Conservation (phyloP, 2,888 invertebrate genomes). For the Agonopterix alstromeriana region DNA sequence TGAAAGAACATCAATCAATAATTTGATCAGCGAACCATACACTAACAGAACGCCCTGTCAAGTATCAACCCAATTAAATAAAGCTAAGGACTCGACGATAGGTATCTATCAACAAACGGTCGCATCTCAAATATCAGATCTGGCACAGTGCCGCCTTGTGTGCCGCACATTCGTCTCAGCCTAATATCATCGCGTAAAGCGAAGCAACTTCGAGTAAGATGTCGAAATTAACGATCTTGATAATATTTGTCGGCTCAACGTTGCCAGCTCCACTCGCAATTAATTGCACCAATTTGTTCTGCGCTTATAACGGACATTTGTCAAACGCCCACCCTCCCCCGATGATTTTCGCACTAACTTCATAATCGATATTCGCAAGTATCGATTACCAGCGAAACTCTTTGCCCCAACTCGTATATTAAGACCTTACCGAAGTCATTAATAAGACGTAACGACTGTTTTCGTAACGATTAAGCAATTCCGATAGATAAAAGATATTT, state of each 20-base stretch:
- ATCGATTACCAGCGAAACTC: slow-evolving; percentile 54
- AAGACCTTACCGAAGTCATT: slow-evolving; percentile 45
- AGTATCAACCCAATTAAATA: no score
- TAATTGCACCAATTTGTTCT: slow-evolving; percentile 73
- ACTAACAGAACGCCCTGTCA: no score
- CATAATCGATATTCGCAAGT: slow-evolving; percentile 66
- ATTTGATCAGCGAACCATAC: no score
- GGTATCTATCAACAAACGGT: no score
- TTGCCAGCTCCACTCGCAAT: slow-evolving; percentile 60
- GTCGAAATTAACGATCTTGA: slow-evolving; percentile 73
- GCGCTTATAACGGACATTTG: slow-evolving; percentile 72
- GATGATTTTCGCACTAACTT: slow-evolving; percentile 69
- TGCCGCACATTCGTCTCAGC: slow-evolving; percentile 34
- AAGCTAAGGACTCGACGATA: no score
- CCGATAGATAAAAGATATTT: slow-evolving; percentile 21
- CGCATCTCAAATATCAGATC: no score
- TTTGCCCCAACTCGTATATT: slow-evolving; percentile 42
- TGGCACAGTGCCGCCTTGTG: slow-evolving; percentile 21
- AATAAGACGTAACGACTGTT: slow-evolving; percentile 49
- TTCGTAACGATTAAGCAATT: slow-evolving; percentile 25
- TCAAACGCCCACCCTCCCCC: slow-evolving; percentile 60
- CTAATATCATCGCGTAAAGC: slow-evolving; percentile 32
- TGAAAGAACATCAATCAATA: no score
- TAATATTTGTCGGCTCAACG: slow-evolving; percentile 73
- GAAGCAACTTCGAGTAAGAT: slow-evolving; percentile 48